Evolutionary conservation across 2,888 invertebrate genomes (phyloP).

Genomic region (Gastracanthus pulcherrimus): DNA sequence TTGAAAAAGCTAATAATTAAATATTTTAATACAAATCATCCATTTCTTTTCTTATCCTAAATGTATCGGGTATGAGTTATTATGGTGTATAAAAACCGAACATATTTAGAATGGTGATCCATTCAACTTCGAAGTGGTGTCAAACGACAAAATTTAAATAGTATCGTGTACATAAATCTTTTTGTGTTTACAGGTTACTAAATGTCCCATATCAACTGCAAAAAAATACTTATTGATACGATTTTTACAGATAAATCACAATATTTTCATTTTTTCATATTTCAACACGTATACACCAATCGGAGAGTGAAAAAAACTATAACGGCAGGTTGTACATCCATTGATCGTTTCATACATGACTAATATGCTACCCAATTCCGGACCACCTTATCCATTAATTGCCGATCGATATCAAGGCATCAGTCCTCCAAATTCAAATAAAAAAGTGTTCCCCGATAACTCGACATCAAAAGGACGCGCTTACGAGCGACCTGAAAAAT

Average conservation of each 20-base stretch:
- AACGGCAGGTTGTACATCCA: background rate
- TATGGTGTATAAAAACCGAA: too few relatives aligned
- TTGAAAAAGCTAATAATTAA: too few relatives aligned
- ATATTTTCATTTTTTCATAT: background rate
- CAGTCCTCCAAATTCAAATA: background rate
- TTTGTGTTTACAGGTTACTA: background rate
- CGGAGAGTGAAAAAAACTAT: background rate
- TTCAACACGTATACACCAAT: too few relatives aligned
- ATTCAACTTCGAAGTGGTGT: too few relatives aligned
- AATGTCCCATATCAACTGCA: too few relatives aligned
- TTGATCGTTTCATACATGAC: background rate
- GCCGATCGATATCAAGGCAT: conserved; percentile 4
- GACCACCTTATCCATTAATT: background rate
- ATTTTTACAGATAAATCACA: background rate
- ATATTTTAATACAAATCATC: too few relatives aligned
- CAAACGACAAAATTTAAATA: too few relatives aligned
- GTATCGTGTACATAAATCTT: too few relatives aligned
- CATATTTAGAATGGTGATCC: too few relatives aligned
- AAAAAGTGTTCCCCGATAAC: conserved; percentile 12
- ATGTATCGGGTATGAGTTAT: too few relatives aligned
- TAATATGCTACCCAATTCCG: background rate
- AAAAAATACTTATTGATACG: background rate
- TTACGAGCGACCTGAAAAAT: conserved; percentile 49
- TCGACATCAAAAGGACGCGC: conserved; percentile 12
- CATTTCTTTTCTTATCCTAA: too few relatives aligned